Evolutionary conservation across 1,140 invertebrate species (phyloP).

Genomic region (Pectinophora gossypiella): DNA sequence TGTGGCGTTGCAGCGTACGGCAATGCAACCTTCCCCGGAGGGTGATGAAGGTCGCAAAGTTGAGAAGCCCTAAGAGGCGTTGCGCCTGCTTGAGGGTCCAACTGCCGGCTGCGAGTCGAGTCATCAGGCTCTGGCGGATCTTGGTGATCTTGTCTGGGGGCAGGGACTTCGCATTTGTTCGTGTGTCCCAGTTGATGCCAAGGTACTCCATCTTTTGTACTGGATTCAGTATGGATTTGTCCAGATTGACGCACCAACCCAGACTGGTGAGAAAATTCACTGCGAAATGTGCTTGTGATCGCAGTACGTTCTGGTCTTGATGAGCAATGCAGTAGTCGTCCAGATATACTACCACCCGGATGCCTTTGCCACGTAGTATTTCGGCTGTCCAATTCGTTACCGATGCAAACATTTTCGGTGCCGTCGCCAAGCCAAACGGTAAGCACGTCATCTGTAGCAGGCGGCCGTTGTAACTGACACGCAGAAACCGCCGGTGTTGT

Average conservation of each 20-base stretch:
- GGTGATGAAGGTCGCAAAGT: conserved; percentile 74
- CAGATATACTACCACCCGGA: not conserved
- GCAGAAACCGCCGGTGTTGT: conserved; percentile 12
- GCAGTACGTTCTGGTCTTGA: not conserved
- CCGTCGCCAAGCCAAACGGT: conserved; percentile 28
- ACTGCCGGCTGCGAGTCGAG: not conserved
- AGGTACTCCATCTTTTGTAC: not conserved
- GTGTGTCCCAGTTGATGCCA: not conserved
- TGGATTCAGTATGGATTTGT: not conserved
- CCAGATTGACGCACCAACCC: not conserved
- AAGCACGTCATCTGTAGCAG: conserved; percentile 20
- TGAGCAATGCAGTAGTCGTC: not conserved
- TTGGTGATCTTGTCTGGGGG: not conserved
- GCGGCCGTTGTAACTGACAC: conserved; percentile 14
- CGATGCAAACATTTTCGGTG: conserved; percentile 24
- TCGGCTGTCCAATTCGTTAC: conserved; percentile 27
- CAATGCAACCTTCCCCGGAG: conserved; percentile 54
- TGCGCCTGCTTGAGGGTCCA: not conserved
- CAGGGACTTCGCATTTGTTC: not conserved
- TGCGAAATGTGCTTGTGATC: not conserved
- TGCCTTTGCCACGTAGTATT: not conserved
- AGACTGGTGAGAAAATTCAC: not conserved
- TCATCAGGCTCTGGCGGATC: not conserved
- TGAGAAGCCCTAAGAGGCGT: conserved; percentile 9
- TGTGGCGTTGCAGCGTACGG: conserved; percentile 26